These are phyloP conservation scores for Aldrovandia affinis DNA, from an alignment of 2,797 vertebrate genomes.

Conservation along the genomic window DNA sequence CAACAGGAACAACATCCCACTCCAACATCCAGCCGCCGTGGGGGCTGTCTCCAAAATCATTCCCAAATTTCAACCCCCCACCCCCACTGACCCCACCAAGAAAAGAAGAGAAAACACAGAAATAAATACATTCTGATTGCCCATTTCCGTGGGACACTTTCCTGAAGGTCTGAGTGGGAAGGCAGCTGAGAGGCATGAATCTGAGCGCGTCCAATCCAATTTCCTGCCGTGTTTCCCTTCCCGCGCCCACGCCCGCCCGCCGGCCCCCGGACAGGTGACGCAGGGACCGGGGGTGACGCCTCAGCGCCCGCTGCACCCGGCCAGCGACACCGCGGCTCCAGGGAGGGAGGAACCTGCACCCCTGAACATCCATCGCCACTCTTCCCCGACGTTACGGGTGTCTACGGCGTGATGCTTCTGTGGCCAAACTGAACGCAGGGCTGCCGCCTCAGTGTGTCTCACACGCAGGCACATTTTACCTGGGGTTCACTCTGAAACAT, in stretches of 20 bases:
- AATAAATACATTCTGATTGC: conserved; percentile 73
- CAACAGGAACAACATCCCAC: conserved; percentile 78
- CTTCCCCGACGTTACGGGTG: neutral
- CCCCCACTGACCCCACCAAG: neutral
- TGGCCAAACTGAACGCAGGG: neutral
- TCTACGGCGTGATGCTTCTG: neutral
- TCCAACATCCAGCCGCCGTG: conserved; percentile 65
- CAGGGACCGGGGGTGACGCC: conserved; percentile 5
- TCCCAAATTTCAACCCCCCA: conserved; percentile 69
- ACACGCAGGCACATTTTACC: neutral
- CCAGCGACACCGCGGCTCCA: neutral
- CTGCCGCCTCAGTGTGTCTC: neutral
- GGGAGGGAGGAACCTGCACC: neutral
- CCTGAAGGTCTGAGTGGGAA: conserved; percentile 38
- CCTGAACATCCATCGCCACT: neutral
- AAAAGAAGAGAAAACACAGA: conserved; percentile 70
- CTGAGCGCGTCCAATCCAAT: conserved; percentile 55
- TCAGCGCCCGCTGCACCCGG: neutral
- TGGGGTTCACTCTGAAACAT: neutral
- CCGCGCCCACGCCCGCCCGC: conserved; percentile 37
- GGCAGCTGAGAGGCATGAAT: conserved; percentile 62
- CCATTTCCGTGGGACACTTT: conserved; percentile 71
- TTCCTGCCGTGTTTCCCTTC: conserved; percentile 27
- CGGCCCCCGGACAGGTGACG: conserved; percentile 43
- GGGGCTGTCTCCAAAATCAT: conserved; percentile 73